Evolutionary conservation across 2,888 invertebrate genomes (phyloP), one percentile per base, ranked within the genome.

Genomic region (Metallyticus violacea): DNA sequence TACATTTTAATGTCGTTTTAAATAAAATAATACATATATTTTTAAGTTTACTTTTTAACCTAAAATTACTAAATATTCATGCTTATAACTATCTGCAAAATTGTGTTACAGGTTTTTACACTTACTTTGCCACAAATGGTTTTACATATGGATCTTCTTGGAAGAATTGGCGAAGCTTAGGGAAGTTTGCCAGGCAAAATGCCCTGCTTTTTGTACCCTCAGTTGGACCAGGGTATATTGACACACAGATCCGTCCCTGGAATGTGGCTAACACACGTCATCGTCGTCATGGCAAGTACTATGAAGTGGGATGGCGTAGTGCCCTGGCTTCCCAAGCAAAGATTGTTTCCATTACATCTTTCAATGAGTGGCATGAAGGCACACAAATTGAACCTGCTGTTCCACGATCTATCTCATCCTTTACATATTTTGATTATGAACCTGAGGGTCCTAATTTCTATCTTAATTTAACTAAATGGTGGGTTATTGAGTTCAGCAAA

Each of bases 321-420:
- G 95, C 95, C 1, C 91, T 95, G 15, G 91, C 93, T 7, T 92
- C 93, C 81, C 92, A 93, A 27, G 93, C 94, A 9, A 92, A 92
- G 85, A 92, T 94, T 85, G 91, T 96, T 25, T 94, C 94, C 9
- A 94, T 96, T 86, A 95, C 95, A 78, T 95, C 95, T 87, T 96
- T 95, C 90, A 96, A 96, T 90, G 95, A 96, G 90, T 96, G 96
- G 95, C 94, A 95, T 89, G 95, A 95, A 91, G 96, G 96, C 6
- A 95, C 95, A 9, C 96, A 96, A 91, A 95, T 96, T 86, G 96
- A 96, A 90, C 94, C 95, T 78, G 95, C 94, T 0, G 91, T 93
- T 26, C 90, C 93, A 2, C 93, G 92, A 87, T 90, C 90, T 30
- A 90, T 90, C 81, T 89, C 90, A 22, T 90, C 90, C 26, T 93